Base-by-base conservation (phyloP, 2,113 vertebrate genomes). In the Calidris pygmaea region DNA sequence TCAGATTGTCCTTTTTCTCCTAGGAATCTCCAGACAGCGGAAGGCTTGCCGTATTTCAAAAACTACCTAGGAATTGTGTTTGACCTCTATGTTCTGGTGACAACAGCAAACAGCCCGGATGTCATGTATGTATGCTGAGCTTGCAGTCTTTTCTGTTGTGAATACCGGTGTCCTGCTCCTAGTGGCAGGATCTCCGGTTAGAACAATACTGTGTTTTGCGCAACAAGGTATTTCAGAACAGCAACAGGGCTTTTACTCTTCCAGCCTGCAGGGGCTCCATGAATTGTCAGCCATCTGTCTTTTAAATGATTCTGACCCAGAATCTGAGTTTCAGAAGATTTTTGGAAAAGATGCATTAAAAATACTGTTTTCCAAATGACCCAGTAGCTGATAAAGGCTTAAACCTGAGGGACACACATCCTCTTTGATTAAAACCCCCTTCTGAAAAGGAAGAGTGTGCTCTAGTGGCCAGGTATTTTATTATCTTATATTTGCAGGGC, bases 41-140 rank as follows among this genome's bases (percentile, higher is more conserved):
- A 99, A 23, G 99, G 99, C 43, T 55, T 94, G 7, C 97, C 98
- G 0, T 99, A 99, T 96, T 99, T 99, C 95, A 98, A 96, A 27
- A 98, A 98, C 97, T 99, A 99, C 95, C 95, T 99, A 77, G 98
- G 99, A 22, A 98, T 98, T 20, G 97, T 98, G 4, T 99, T 99
- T 93, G 98, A 99, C 18, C 98, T 99, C 39, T 99, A 99, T 3
- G 99, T 99, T 93, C 97, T 99, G 41, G 99, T 99, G 89, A 99
- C 99, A 0, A 98, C 99, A 0, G 99, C 99, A 3, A 99, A 99
- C 98, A 99, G 99, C 82, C 99, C 99, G 0, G 99, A 99, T 48
- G 77, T 99, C 97, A 99, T 99, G 99, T 99, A 97, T 55, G 98
- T 97, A 50, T 53, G 16, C 71, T 56, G 72, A 59, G n/a, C 60